Conservation (phyloP, 2,888 invertebrate species). For the Cheilosia impressa region DNA sequence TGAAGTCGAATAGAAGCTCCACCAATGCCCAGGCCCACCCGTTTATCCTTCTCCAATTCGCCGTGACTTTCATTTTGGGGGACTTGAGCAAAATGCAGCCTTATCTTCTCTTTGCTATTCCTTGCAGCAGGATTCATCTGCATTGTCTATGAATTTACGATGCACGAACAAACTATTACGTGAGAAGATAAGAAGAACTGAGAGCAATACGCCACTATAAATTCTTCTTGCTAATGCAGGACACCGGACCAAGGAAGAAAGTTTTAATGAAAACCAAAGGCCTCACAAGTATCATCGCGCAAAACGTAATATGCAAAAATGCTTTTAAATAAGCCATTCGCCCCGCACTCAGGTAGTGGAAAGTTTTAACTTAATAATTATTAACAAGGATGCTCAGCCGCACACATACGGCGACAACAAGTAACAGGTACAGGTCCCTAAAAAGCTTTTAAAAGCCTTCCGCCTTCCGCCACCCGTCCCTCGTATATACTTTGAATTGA, state of each 20-base stretch:
- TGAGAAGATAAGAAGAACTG: too few relatives aligned
- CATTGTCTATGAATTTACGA: too few relatives aligned
- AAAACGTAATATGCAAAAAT: constrained; percentile 9
- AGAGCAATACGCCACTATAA: background rate
- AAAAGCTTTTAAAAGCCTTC: constrained; percentile 27
- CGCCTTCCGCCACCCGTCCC: background rate
- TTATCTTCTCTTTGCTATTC: too few relatives aligned
- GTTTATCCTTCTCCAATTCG: too few relatives aligned
- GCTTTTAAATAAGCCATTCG: constrained; percentile 18
- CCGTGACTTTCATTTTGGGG: too few relatives aligned
- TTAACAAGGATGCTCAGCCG: constrained; percentile 22
- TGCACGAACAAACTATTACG: too few relatives aligned
- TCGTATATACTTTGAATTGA: background rate
- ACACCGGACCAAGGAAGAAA: constrained; percentile 11
- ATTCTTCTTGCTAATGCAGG: constrained; percentile 4
- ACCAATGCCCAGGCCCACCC: too few relatives aligned
- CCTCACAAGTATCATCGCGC: background rate
- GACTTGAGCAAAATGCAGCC: too few relatives aligned
- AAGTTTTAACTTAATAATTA: constrained; percentile 49
- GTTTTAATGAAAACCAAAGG: constrained; percentile 41
- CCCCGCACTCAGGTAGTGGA: constrained; percentile 13
- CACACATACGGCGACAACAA: background rate
- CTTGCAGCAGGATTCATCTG: too few relatives aligned
- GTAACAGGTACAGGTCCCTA: constrained; percentile 54
- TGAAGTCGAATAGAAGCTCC: too few relatives aligned